These are phyloP conservation scores for Cacoxenus indagator DNA, from an alignment of 2,888 invertebrate genomes.

Conservation along the genomic window DNA sequence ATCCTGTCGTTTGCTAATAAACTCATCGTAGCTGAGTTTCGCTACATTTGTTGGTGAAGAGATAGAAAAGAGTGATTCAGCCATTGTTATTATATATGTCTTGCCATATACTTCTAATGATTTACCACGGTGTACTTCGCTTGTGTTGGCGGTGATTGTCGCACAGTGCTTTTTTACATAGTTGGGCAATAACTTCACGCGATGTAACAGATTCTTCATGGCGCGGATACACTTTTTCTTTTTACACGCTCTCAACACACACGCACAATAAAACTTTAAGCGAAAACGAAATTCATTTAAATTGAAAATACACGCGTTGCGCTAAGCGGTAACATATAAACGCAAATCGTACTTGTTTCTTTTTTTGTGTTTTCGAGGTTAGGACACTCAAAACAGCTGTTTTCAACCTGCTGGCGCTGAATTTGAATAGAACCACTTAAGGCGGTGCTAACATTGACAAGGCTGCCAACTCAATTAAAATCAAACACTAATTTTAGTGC, in stretches of 20 bases:
- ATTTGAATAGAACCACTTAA: background rate
- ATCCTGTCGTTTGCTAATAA: constrained; percentile 74
- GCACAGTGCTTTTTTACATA: constrained; percentile 10
- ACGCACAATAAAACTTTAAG: no score
- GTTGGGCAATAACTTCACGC: background rate
- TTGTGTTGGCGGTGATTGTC: background rate
- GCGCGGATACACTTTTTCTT: background rate
- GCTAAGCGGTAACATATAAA: background rate
- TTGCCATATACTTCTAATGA: background rate
- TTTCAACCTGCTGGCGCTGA: background rate
- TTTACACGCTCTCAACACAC: background rate
- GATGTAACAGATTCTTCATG: constrained; percentile 3
- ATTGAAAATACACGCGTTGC: background rate
- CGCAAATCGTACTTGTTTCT: background rate
- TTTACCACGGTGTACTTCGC: background rate
- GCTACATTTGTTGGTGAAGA: background rate
- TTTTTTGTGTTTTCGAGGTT: constrained; percentile 8
- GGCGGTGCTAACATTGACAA: background rate
- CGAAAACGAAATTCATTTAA: background rate
- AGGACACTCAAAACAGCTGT: background rate
- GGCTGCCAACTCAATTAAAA: no score
- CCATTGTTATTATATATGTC: background rate
- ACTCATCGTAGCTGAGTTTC: constrained; percentile 72
- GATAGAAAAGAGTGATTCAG: background rate
- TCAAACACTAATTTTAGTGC: no score